Conservation (phyloP, 2,797 vertebrate genomes). For the Miichthys miiuy region DNA sequence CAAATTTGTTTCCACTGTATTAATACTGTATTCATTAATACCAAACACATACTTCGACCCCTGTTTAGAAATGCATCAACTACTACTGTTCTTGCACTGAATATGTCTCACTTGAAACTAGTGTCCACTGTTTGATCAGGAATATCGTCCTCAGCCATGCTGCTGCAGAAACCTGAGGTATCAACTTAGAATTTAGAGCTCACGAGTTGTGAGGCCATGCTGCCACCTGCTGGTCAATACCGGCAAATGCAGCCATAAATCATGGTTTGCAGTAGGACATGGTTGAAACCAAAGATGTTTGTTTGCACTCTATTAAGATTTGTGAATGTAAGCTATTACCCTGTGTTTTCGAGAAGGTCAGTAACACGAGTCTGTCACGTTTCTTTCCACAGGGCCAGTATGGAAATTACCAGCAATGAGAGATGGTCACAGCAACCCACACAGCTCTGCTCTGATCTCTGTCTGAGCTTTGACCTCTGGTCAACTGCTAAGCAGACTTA, state of each 20-base stretch:
- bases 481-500: conserved; percentile 77
- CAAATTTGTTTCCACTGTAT: conserved; percentile 48
- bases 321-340: conserved; percentile 48
- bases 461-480: conserved; percentile 83
- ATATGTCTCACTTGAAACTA: conserved; percentile 60
- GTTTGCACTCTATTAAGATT: conserved; percentile 62
- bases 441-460: conserved; percentile 79
- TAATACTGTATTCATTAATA: conserved; percentile 49
- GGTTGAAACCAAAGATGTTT: conserved; percentile 69
- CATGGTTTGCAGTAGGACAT: conserved; percentile 68
- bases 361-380: conserved; percentile 61
- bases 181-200: conserved; percentile 58
- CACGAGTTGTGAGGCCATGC: conserved; percentile 77
- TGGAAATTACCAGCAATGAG: conserved; percentile 99
- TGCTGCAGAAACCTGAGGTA: conserved; percentile 67
- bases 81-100: conserved; percentile 64
- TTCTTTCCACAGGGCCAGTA: conserved; percentile 93
- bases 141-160: conserved; percentile 68
- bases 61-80: conserved; percentile 81
- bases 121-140: conserved; percentile 49
- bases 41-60: conserved; percentile 80
- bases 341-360: conserved; percentile 47
- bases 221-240: conserved; percentile 86
- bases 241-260: conserved; percentile 72
- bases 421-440: conserved; percentile 82